Base-by-base conservation (phyloP, 2,113 vertebrate genomes). In the Lynx canadensis region DNA sequence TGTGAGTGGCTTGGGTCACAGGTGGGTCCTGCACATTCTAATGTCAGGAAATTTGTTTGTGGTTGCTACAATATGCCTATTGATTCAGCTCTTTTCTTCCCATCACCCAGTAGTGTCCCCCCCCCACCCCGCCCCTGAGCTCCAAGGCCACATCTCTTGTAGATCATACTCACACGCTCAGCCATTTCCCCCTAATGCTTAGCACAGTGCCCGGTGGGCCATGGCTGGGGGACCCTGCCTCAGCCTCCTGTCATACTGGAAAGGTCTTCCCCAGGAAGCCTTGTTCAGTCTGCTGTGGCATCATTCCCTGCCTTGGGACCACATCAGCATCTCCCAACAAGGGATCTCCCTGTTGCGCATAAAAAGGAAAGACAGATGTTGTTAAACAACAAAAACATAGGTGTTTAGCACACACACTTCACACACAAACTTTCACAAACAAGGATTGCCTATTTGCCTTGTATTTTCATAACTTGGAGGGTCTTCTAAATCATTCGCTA, bases 71-170 rank as follows among this genome's bases (percentile, higher is more conserved):
- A 27, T 60, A 33, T 50, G n/a, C 69, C 48, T 73, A n/a, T 21
- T 87, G 80, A 71, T n/a, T 80, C 68, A 60, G n/a, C 31, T 68
- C 80, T 65, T 85, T 60, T 83, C 82, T 80, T 95, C n/a, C 73
- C 84, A 81, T 66, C 38, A 36, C 71, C 71, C 14, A 18, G 45
- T 25, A 18, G 25, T 1, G 2, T 6, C 13, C 50, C 45, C 10
- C 23, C 57, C 8, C 18, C 57, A 7, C 18, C 57, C 8, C 45
- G 7, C 45, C 7, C 23, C 57, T 7, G 38, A 52, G 52, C 45
- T 52, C 82, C 45, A 65, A 89, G 41, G 57, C 73, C 60, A 7
- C 7, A 14, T 71, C 48, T 45, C 60, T 66, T 68, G 76, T 36
- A 74, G 60, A 21, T 33, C 66, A 50, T 18, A n/a, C 23, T 23